Evolutionary conservation across 2,113 vertebrate genomes (phyloP).

Genomic region (Capreolus pygargus): DNA sequence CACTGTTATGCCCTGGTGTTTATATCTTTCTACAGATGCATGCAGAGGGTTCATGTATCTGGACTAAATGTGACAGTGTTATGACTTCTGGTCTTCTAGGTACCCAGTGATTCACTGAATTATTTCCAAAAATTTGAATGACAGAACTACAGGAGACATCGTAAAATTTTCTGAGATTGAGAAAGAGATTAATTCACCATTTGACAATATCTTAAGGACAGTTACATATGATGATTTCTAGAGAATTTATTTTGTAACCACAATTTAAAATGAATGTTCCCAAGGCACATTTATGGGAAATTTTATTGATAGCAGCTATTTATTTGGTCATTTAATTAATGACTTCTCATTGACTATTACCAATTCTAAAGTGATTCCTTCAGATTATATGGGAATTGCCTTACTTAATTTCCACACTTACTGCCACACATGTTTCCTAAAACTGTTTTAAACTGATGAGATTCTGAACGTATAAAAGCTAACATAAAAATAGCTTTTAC

Average conservation of each 20-base stretch:
- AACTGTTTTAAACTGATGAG: not conserved
- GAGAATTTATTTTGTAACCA: not conserved
- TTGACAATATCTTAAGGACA: not conserved
- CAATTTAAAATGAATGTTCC: not conserved
- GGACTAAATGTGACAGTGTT: not conserved
- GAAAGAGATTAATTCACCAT: not conserved
- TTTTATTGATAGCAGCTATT: not conserved
- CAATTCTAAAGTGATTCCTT: not conserved
- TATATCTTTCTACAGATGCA: not conserved
- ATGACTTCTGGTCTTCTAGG: not conserved
- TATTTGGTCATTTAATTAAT: not conserved
- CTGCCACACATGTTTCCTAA: not conserved
- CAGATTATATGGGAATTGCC: not conserved
- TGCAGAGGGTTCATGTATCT: not conserved
- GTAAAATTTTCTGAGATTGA: not conserved
- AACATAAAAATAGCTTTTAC: not conserved
- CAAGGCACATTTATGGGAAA: not conserved
- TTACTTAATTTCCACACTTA: not conserved
- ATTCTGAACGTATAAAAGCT: not conserved
- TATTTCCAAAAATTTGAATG: not conserved
- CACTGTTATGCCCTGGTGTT: not conserved
- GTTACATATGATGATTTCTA: not conserved
- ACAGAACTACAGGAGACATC: not conserved
- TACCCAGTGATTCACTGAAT: not conserved
- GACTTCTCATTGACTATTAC: not conserved